Evolutionary conservation across 2,797 vertebrate species (phyloP).

Genomic region (Rallus crepitans): DNA sequence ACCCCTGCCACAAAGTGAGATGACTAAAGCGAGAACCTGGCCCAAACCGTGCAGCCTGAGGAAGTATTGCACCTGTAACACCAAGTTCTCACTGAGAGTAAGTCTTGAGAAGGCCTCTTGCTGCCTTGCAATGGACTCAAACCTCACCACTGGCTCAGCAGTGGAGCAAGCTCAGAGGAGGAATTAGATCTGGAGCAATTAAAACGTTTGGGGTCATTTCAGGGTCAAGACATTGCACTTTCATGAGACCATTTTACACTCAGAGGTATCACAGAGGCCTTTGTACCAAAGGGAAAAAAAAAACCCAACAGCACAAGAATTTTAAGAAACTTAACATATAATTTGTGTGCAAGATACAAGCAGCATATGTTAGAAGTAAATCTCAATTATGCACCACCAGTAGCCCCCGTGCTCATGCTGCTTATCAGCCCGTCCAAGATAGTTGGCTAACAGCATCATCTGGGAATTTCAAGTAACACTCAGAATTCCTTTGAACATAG

Average conservation of each 20-base stretch:
- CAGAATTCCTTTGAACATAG: slow-evolving; percentile 53
- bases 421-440: slow-evolving; percentile 25
- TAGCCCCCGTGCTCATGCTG: not conserved
- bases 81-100: not conserved
- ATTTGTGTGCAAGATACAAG: not conserved
- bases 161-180: not conserved
- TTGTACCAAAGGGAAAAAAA: not conserved
- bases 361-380: not conserved
- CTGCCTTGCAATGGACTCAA: not conserved
- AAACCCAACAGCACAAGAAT: not conserved
- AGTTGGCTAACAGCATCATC: not conserved
- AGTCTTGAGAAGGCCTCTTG: not conserved
- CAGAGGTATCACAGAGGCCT: not conserved
- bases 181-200: not conserved
- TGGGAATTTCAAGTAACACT: slow-evolving; percentile 39
- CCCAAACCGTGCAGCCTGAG: not conserved
- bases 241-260: not conserved
- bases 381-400: not conserved
- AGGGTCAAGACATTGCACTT: not conserved
- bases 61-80: not conserved
- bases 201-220: not conserved
- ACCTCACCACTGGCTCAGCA: not conserved
- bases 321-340: not conserved
- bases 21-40: not conserved
- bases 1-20: not conserved